phyloP scores from a whole-genome alignment of 2,113 vertebrate genomes.

The Telmatochromis bifrenatus region DNA sequence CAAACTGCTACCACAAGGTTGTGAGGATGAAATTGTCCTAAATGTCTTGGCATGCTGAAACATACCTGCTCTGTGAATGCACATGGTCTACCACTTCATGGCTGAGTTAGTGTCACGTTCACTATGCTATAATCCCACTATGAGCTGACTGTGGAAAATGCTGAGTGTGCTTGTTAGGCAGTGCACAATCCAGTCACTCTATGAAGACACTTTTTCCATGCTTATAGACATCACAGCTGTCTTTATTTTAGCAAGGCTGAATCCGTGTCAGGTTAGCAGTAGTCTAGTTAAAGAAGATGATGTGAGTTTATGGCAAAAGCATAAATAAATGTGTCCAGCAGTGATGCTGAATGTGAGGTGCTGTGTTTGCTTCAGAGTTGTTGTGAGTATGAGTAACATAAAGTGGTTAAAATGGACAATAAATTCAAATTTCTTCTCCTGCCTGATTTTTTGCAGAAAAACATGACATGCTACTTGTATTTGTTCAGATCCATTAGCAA shows the following conservation, averaged over 20 bases:
- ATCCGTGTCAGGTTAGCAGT: background rate
- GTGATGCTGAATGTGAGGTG: background rate
- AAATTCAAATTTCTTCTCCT: background rate
- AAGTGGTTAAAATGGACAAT: background rate
- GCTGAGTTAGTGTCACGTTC: background rate
- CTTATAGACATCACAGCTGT: background rate
- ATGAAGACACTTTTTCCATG: background rate
- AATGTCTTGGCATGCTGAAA: background rate
- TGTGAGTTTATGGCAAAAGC: background rate
- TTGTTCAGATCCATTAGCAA: background rate
- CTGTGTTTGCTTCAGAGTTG: background rate
- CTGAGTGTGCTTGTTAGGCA: background rate
- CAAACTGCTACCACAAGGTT: background rate
- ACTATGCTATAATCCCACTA: background rate
- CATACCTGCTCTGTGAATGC: background rate
- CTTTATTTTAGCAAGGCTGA: background rate
- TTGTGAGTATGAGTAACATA: background rate
- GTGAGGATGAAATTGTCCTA: background rate
- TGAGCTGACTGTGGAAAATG: background rate
- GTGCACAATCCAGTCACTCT: background rate
- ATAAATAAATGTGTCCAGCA: background rate
- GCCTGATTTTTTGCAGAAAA: background rate
- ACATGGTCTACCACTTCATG: background rate
- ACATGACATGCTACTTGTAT: background rate
- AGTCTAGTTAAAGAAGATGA: background rate